A percentile compares a stretch with the other conserved stretches of the same genome.
Conservation (phyloP, 2,888 invertebrate genomes). For the Lithophane ornitopus region DNA sequence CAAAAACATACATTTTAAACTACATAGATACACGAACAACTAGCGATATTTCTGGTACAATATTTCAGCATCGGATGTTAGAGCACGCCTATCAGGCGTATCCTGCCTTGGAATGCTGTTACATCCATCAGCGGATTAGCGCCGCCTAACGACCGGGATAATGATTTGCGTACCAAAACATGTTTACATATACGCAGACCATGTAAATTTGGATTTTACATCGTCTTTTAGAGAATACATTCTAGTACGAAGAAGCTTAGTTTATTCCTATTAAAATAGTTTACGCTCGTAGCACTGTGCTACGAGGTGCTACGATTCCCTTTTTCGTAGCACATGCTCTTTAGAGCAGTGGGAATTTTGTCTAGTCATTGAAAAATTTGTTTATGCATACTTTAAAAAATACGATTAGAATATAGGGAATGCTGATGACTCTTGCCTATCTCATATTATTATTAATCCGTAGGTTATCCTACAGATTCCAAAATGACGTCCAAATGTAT, state of each 20-base stretch:
- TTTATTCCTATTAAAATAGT: slow-evolving; percentile 3
- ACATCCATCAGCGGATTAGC: slow-evolving; percentile 62
- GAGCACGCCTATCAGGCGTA: slow-evolving; percentile 45
- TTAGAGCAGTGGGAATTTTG: not conserved
- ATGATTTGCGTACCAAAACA: slow-evolving; percentile 60
- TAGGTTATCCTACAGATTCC: not conserved
- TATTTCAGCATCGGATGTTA: slow-evolving; percentile 52
- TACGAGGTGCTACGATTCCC: slow-evolving; percentile 33
- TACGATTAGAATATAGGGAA: not conserved
- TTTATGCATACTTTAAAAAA: not conserved
- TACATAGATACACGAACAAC: slow-evolving; percentile 21
- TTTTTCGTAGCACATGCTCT: slow-evolving; percentile 41
- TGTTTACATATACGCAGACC: slow-evolving; percentile 53
- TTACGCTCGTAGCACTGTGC: slow-evolving; percentile 28
- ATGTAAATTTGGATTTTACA: slow-evolving; percentile 35
- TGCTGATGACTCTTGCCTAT: not conserved
- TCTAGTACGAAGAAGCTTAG: not conserved
- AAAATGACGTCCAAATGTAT: slow-evolving; percentile 13
- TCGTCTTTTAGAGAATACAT: slow-evolving; percentile 10
- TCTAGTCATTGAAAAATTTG: not conserved
- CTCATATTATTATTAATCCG: not conserved
- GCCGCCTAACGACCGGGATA: slow-evolving; percentile 59
- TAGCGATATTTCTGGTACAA: slow-evolving; percentile 27
- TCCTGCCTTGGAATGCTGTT: slow-evolving; percentile 52
- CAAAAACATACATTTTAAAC: slow-evolving; percentile 13